Percentiles rank a stretch among this genome's conserved stretches.
Conservation (phyloP, 2,888 invertebrate species). For the Gastracanthus pulcherrimus region DNA sequence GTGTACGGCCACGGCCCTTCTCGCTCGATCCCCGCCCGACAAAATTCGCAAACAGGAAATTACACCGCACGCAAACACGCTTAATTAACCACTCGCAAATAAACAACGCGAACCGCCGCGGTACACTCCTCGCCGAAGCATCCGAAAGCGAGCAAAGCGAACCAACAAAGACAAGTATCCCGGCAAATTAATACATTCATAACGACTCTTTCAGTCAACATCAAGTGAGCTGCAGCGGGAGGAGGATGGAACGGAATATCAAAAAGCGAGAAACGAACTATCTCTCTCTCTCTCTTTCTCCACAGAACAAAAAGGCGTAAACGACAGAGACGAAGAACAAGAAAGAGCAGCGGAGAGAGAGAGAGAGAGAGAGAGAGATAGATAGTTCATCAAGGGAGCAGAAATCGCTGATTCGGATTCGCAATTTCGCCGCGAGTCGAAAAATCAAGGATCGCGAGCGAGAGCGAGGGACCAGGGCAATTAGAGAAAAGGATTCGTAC, state of each 20-base stretch:
- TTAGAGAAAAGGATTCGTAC: constrained; percentile 67
- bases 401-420: constrained; percentile 54
- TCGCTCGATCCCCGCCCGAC: constrained; percentile 13
- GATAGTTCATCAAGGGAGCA: constrained; percentile 40
- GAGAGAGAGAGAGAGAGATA: background rate
- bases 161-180: constrained; percentile 41
- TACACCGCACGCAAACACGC: constrained; percentile 50
- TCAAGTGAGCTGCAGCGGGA: no score
- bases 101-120: constrained; percentile 2
- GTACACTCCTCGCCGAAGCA: background rate
- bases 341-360: background rate
- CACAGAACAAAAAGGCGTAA: no score
- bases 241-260: no score
- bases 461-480: constrained; percentile 63
- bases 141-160: background rate
- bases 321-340: constrained; percentile 18
- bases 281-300: no score
- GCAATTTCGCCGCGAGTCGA: constrained; percentile 58
- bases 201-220: constrained; percentile 53
- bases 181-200: constrained; percentile 58
- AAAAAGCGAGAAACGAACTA: background rate
- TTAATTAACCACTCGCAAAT: constrained; percentile 55
- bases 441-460: constrained; percentile 39
- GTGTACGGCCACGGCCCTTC: background rate
- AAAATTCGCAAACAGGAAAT: constrained; percentile 55